These are phyloP conservation scores for Cephus pulcher DNA, from an alignment of 2,888 invertebrate species.

Conservation along the genomic window DNA sequence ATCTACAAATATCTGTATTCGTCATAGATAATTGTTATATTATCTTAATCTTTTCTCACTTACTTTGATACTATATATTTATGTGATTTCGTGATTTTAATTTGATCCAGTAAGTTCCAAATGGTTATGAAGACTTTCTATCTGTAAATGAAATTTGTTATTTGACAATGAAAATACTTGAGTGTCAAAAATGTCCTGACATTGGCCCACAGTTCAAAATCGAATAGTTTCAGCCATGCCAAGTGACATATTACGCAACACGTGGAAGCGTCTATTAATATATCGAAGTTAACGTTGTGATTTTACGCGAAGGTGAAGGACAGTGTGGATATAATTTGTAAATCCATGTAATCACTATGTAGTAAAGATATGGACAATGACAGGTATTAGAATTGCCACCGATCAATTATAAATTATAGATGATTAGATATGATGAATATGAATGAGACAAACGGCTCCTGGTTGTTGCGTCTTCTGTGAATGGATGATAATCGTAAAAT, in stretches of 20 bases:
- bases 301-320: background rate
- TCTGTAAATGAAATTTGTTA: background rate
- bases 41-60: background rate
- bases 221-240: constrained; percentile 26
- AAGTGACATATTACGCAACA: constrained; percentile 6
- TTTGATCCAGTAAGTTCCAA: background rate
- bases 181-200: constrained; percentile 33
- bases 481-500: background rate
- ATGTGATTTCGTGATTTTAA: background rate
- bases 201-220: constrained; percentile 50
- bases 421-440: background rate
- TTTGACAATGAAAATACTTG: background rate
- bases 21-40: background rate
- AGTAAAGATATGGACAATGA: background rate
- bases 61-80: background rate
- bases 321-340: background rate
- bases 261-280: constrained; percentile 37
- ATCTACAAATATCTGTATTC: background rate
- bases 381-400: background rate
- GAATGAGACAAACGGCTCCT: background rate
- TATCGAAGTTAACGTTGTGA: constrained; percentile 4
- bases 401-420: background rate
- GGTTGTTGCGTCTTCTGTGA: background rate
- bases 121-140: background rate
- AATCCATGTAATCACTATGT: background rate